A percentile compares a stretch with the other conserved stretches of the same genome.
phyloP scores from a whole-genome alignment of 2,888 invertebrate species.

The Nomada hirtipes region DNA sequence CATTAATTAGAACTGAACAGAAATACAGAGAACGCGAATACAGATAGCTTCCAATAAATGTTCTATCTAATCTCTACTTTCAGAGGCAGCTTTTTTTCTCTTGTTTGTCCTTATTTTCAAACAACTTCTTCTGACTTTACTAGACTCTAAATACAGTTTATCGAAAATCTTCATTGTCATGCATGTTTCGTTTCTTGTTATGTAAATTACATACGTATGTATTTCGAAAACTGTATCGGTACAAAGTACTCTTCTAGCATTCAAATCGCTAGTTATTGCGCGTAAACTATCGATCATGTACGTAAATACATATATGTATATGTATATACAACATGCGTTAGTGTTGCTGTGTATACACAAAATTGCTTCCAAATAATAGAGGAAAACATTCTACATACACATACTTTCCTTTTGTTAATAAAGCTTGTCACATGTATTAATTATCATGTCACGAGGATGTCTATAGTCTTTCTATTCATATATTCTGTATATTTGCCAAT shows the following conservation, averaged over 20 bases:
- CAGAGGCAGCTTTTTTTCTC: neutral
- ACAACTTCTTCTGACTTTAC: neutral
- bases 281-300: constrained; percentile 23
- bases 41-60: constrained; percentile 27
- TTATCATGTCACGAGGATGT: neutral
- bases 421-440: neutral
- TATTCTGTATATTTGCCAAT: neutral
- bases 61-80: constrained; percentile 43
- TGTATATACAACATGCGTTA: neutral
- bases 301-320: no score
- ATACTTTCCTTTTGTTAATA: neutral
- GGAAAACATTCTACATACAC: neutral
- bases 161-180: neutral
- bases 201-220: neutral
- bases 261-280: constrained; percentile 1
- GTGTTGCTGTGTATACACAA: neutral
- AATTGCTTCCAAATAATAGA: neutral
- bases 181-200: neutral
- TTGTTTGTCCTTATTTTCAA: neutral
- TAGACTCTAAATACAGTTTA: neutral
- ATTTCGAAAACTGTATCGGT: no score
- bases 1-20: constrained; percentile 16
- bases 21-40: neutral
- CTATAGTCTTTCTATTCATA: neutral
- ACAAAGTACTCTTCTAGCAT: neutral